Percentiles rank a stretch among this genome's conserved stretches.
These are phyloP conservation scores for Elephantulus edwardii DNA, from an alignment of 2,113 vertebrate species.

Conservation along the genomic window DNA sequence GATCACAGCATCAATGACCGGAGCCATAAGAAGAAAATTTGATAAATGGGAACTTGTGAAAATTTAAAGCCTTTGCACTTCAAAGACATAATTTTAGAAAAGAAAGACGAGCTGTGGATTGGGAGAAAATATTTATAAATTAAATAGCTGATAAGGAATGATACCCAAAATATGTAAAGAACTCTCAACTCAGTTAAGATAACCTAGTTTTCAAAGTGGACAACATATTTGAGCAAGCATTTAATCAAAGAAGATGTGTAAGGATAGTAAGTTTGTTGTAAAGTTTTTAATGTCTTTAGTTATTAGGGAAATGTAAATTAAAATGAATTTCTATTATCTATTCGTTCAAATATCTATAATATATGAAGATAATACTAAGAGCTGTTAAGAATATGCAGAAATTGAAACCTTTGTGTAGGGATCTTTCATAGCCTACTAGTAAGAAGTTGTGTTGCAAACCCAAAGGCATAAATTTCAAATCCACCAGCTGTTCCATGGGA, in stretches of 20 bases:
- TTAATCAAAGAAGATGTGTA: not conserved
- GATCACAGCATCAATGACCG: not conserved
- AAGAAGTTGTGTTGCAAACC: too few species aligned
- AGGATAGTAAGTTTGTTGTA: not conserved
- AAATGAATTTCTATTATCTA: not conserved
- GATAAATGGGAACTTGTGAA: not conserved
- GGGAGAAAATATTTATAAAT: not conserved
- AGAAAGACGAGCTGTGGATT: not conserved
- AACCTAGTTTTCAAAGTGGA: not conserved
- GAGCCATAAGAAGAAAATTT: not conserved
- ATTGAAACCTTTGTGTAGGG: not conserved
- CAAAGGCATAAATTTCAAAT: too few species aligned
- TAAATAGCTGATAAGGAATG: not conserved
- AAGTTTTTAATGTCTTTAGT: not conserved
- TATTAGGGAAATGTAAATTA: conserved; percentile 2
- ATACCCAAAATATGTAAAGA: not conserved
- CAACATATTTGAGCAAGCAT: not conserved
- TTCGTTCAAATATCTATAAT: not conserved
- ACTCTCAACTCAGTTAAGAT: not conserved
- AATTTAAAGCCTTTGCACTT: not conserved
- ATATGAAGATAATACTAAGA: not conserved
- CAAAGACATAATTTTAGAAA: not conserved
- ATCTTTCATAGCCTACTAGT: too few species aligned
- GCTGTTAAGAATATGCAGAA: not conserved
- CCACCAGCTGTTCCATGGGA: too few species aligned